Evolutionary conservation across 2,888 invertebrate genomes (phyloP).

Genomic region (Amphipoea lucens): DNA sequence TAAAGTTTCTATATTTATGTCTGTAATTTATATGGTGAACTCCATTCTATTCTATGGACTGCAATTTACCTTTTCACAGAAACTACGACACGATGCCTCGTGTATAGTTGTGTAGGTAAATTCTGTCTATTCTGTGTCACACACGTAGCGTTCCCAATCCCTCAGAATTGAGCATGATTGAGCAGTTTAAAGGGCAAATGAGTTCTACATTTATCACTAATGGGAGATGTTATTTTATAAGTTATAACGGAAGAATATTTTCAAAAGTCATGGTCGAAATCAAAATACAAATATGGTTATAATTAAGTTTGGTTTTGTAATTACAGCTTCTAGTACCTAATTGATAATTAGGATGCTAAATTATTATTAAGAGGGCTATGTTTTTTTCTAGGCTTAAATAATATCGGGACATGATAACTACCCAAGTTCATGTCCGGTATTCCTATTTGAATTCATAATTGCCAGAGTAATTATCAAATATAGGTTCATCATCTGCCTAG

Average conservation of each 20-base stretch:
- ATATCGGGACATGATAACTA: background rate
- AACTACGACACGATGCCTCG: background rate
- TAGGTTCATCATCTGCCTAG: background rate
- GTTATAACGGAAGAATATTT: slow-evolving; percentile 41
- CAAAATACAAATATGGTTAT: slow-evolving; percentile 25
- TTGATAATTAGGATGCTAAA: background rate
- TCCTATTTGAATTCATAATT: slow-evolving; percentile 8
- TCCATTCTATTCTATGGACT: too few species aligned
- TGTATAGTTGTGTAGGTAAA: background rate
- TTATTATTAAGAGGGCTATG: background rate
- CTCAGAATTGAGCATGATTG: slow-evolving; percentile 54
- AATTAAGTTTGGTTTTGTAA: slow-evolving; percentile 23
- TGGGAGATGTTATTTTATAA: slow-evolving; percentile 31
- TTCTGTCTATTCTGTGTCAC: slow-evolving; percentile 30
- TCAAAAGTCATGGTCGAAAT: slow-evolving; percentile 23
- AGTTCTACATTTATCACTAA: slow-evolving; percentile 61
- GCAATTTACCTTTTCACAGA: slow-evolving; percentile 3
- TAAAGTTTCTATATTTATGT: too few species aligned
- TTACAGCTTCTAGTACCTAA: slow-evolving; percentile 1
- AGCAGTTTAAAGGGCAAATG: slow-evolving; percentile 66
- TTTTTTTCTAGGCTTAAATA: background rate
- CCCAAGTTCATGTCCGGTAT: background rate
- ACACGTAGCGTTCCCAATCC: slow-evolving; percentile 37
- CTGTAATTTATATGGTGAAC: too few species aligned
- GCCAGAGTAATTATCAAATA: background rate